Evolutionary conservation across 2,113 vertebrate genomes (phyloP).

Genomic region (Ptilorrhoa leucosticta): DNA sequence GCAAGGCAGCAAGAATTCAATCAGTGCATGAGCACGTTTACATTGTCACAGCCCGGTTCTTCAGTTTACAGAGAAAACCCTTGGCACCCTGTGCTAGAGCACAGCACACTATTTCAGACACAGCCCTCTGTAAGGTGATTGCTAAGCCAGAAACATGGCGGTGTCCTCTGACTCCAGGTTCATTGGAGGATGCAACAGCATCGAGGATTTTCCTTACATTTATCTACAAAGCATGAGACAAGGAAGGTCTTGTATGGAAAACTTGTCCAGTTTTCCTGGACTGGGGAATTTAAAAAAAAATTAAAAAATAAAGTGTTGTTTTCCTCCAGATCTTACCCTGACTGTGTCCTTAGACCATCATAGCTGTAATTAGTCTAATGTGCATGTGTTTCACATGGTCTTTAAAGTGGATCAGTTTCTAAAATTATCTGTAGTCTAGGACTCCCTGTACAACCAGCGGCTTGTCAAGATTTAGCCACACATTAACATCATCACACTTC

Average conservation of each 20-base stretch:
- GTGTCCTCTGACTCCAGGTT: background rate
- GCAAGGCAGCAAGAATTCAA: background rate
- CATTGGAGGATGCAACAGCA: background rate
- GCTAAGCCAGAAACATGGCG: background rate
- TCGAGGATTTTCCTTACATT: background rate
- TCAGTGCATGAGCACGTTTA: fast-evolving
- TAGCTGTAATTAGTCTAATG: background rate
- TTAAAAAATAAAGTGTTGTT: fast-evolving
- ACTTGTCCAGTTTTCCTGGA: background rate
- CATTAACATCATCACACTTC: background rate
- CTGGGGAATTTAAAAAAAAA: background rate
- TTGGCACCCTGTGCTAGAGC: background rate
- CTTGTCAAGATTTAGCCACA: background rate
- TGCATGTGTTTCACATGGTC: background rate
- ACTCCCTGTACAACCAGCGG: background rate
- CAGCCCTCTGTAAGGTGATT: background rate
- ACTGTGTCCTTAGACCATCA: background rate
- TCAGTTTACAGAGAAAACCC: background rate
- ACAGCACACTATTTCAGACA: fast-evolving
- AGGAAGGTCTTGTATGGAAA: background rate
- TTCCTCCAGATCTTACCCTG: background rate
- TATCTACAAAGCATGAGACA: background rate
- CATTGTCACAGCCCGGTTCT: background rate
- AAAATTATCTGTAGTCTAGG: background rate
- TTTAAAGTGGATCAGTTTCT: background rate